Base-by-base conservation (phyloP, 1,140 invertebrate genomes). In the Sipha flava region DNA sequence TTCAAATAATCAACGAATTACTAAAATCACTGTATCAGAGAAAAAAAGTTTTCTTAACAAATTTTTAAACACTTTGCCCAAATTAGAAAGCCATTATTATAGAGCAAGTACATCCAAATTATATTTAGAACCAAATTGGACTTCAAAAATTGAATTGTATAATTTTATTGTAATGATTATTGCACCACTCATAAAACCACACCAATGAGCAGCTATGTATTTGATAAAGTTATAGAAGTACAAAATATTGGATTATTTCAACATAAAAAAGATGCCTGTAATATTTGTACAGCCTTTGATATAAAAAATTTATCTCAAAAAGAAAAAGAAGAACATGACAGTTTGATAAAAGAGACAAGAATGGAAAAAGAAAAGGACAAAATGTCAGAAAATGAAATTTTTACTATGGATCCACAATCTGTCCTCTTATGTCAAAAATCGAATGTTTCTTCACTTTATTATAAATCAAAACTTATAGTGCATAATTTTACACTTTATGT, bases 401-500 rank as follows among this genome's bases (percentile, higher is more conserved):
- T 66, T 34, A 66, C 62, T n/a, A 66, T 66, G 29, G 62, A 66
- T 14, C 10, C 34, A 9, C 62, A 66, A 66, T 66, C 31, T 16
- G 62, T 66, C 1, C 45, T 47, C 4, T 4, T 47, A n/a, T 47
- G 45, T 18, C 45, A 14, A 1, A 47, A 47, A n/a, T 47, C 45
- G 6, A 47, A 47, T 47, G 45, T 47, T 1, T 47, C 45, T 2
- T 47, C 45, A 1, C 45, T 47, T 18, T 47, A 47, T n/a, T 47
- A 47, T n/a, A 18, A 47, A 47, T 18, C 45, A 1, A 47, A 47
- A 47, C 4, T 47, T 2, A n/a, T 47, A 18, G 45, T 47, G n/a
- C 72, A 79, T 70, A 57, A 81, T 37, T 29, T 81, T 12, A 66
- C n/a, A n/a, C n/a, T n/a, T n/a, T n/a, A n/a, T n/a, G n/a, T n/a